Percentiles rank a stretch among this genome's conserved stretches.
phyloP scores from a whole-genome alignment of 2,888 invertebrate genomes.

The Nymphalis polychloros region DNA sequence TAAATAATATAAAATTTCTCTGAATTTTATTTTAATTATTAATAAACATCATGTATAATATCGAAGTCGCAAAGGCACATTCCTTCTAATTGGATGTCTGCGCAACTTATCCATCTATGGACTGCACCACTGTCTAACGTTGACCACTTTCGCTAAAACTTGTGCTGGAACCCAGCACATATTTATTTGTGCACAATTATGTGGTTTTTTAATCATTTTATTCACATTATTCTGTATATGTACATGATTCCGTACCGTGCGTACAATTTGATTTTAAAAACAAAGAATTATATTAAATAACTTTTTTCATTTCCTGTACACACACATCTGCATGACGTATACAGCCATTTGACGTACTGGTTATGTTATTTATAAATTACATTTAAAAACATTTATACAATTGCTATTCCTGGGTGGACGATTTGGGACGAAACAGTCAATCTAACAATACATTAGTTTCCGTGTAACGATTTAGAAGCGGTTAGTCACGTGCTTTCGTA shows the following conservation, averaged over 20 bases:
- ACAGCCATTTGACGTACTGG: no score
- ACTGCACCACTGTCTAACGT: conserved; percentile 55
- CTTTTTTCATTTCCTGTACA: no score
- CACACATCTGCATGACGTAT: no score
- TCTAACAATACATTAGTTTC: conserved; percentile 36
- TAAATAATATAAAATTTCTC: background rate
- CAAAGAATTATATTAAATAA: no score
- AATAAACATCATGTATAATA: conserved; percentile 59
- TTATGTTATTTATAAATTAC: background rate
- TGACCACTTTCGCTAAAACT: conserved; percentile 67
- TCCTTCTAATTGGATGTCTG: conserved; percentile 78
- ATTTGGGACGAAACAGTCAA: conserved; percentile 24
- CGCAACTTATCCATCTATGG: conserved; percentile 64
- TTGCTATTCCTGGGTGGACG: conserved; percentile 1
- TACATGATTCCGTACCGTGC: background rate
- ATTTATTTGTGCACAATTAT: background rate
- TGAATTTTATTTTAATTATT: conserved; percentile 2
- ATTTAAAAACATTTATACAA: background rate
- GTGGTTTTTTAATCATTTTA: background rate
- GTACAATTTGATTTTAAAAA: no score
- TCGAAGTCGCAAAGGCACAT: conserved; percentile 60
- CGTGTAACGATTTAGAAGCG: conserved; percentile 36
- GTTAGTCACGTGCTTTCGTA: conserved; percentile 34
- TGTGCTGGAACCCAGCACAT: conserved; percentile 21
- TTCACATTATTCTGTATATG: background rate